A percentile compares a stretch with the other conserved stretches of the same genome.
phyloP scores from a whole-genome alignment of 1,140 invertebrate species.

The Nautilus pompilius region DNA sequence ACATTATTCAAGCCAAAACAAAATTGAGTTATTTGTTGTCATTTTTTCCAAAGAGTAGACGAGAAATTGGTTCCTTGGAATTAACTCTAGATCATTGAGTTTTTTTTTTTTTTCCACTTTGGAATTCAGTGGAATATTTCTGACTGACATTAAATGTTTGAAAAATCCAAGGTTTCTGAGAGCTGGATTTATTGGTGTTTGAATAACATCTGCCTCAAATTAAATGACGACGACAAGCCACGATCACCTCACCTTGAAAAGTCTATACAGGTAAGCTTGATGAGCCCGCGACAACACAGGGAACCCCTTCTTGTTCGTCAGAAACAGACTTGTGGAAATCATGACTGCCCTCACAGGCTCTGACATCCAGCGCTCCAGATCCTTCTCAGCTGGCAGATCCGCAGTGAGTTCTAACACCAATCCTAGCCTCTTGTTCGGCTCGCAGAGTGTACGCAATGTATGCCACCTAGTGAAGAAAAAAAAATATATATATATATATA shows the following conservation, averaged over 20 bases:
- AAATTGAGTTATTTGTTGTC: too few relatives aligned
- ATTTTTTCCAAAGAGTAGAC: too few relatives aligned
- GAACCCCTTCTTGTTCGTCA: slow-evolving; percentile 71
- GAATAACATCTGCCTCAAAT: too few relatives aligned
- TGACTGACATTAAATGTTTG: too few relatives aligned
- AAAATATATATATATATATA: slow-evolving; percentile 5
- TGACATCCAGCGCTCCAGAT: slow-evolving; percentile 82
- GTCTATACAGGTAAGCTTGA: slow-evolving; percentile 68
- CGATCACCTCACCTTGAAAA: slow-evolving; percentile 41
- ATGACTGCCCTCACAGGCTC: slow-evolving; percentile 87
- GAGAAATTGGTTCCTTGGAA: too few relatives aligned
- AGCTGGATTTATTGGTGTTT: too few relatives aligned
- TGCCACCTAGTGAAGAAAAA: slow-evolving; percentile 70
- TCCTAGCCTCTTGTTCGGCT: slow-evolving; percentile 73
- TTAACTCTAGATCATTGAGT: too few relatives aligned
- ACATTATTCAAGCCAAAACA: too few relatives aligned
- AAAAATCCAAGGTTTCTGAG: too few relatives aligned
- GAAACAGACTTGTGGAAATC: slow-evolving; percentile 76
- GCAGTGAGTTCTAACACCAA: slow-evolving; percentile 66
- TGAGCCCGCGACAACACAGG: slow-evolving; percentile 84
- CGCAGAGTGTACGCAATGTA: slow-evolving; percentile 71
- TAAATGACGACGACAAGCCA: neutral
- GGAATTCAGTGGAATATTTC: too few relatives aligned
- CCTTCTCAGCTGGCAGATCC: slow-evolving; percentile 66
- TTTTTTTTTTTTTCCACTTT: too few relatives aligned